A percentile compares a stretch with the other conserved stretches of the same genome.
Evolutionary conservation across 2,113 vertebrate genomes (phyloP).

Genomic region (Laticauda laticaudata): DNA sequence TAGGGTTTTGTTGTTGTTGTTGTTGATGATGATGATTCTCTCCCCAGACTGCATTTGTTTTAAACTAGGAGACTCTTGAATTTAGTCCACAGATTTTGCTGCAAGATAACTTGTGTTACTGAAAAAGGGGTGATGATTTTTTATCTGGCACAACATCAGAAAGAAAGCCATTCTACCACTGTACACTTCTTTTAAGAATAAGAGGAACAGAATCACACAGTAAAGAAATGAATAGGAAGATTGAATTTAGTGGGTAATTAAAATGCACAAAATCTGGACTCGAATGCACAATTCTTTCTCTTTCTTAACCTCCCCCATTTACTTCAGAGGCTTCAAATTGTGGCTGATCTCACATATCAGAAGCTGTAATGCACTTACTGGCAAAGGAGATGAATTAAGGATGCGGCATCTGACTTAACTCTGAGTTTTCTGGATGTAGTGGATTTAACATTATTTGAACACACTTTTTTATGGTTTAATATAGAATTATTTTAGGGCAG

Average conservation of each 20-base stretch:
- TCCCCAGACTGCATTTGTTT: neutral
- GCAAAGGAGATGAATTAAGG: slow-evolving; percentile 27
- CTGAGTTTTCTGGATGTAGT: slow-evolving; percentile 56
- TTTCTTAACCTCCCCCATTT: neutral
- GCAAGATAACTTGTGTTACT: neutral
- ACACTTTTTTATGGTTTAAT: slow-evolving; percentile 72
- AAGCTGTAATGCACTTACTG: neutral
- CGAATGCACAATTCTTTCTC: neutral
- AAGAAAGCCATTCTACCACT: no score
- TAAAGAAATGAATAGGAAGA: rapidly evolving
- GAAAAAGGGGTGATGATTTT: neutral
- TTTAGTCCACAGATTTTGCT: neutral
- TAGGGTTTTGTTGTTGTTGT: neutral
- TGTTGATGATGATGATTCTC: neutral
- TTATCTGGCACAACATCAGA: rapidly evolving
- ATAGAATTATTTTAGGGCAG: slow-evolving; percentile 72
- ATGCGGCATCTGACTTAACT: slow-evolving; percentile 6
- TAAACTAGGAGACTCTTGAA: rapidly evolving
- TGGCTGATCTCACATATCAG: rapidly evolving
- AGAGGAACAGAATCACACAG: neutral
- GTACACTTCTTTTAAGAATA: rapidly evolving
- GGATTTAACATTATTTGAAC: slow-evolving; percentile 70
- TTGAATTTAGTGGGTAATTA: rapidly evolving
- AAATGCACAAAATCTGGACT: neutral
- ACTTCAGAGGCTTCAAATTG: slow-evolving; percentile 3